Percentiles rank a stretch among this genome's conserved stretches.
These are phyloP conservation scores for Temnothorax longispinosus DNA, from an alignment of 1,140 invertebrate genomes.

Conservation along the genomic window DNA sequence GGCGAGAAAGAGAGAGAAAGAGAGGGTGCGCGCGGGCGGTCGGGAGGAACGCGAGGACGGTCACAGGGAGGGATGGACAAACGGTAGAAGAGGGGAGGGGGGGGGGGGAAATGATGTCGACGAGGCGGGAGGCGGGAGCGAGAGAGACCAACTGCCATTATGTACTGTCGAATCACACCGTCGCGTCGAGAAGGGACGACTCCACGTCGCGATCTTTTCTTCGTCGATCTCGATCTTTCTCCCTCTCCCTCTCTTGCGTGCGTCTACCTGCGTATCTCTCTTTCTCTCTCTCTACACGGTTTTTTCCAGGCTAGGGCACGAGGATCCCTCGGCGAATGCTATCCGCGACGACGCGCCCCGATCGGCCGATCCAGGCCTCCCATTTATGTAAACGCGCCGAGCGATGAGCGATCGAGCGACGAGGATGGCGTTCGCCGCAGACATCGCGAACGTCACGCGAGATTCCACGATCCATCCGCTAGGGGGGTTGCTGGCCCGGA, in stretches of 20 bases:
- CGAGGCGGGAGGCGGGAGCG: slow-evolving; percentile 2
- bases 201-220: slow-evolving; percentile 37
- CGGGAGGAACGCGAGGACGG: slow-evolving; percentile 1
- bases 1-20: not conserved
- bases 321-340: slow-evolving; percentile 3
- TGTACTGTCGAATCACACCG: slow-evolving; percentile 39
- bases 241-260: not conserved
- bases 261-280: not conserved
- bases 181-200: slow-evolving; percentile 33
- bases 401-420: not conserved
- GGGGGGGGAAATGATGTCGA: slow-evolving; percentile 23
- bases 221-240: not conserved
- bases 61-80: slow-evolving; percentile 15
- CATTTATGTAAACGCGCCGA: slow-evolving; percentile 46
- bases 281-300: not conserved
- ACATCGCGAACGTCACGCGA: slow-evolving; percentile 67
- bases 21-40: not conserved
- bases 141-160: slow-evolving; percentile 54
- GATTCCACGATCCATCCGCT: slow-evolving; percentile 61
- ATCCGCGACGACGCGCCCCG: slow-evolving; percentile 22
- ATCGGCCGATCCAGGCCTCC: not conserved
- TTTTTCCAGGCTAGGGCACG: not conserved
- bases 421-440: not conserved
- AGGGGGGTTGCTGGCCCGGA: slow-evolving; percentile 61
- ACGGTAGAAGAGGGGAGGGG: not conserved